Base-by-base conservation (phyloP, 2,113 vertebrate species). In the Barnardius zonarius region DNA sequence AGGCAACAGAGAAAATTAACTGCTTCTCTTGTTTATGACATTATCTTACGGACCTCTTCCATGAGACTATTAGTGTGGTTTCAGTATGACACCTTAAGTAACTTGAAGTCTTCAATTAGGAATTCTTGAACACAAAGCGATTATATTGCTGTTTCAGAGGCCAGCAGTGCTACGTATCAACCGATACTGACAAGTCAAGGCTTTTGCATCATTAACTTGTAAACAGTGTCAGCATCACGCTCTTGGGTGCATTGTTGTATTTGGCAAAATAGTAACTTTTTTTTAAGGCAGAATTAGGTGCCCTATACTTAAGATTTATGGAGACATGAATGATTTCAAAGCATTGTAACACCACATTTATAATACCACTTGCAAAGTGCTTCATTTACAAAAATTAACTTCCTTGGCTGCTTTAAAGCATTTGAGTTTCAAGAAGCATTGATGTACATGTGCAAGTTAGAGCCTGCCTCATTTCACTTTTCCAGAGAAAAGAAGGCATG, bases 1-100 rank as follows among this genome's bases (percentile, higher is more conserved):
- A 79, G 37, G 74, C 74, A 86, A 48, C 0, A 46, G 20, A 66
- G 30, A 62, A 59, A 74, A 68, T 30, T 3, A 68, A 75, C 10
- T 51, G 55, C 74, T 82, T 61, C 66, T 72, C 61, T 72, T 11
- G 6, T 57, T 52, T 22, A 64, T 8, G 18, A 25, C 41, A 24
- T 49, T 11, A 73, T 10, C 80, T 86, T 30, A 9, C 43, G 59
- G 63, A 18, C 37, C 41, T 39, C 31, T 35, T 27, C 17, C 24
- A 22, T 2, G 7, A 11, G 27, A 62, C 39, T 55, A 3, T 9
- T 10, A 9, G 15, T 0, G 0, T 14, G 51, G 31, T 67, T 41
- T 52, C 46, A 51, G 1, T 37, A 33, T 6, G 73, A 27, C 30
- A 43, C 27, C 33, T 61, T 17, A 27, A 48, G 46, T 49, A 63